Evolutionary conservation across 2,797 vertebrate genomes (phyloP).

Genomic region (Euphonia xanthogaster): DNA sequence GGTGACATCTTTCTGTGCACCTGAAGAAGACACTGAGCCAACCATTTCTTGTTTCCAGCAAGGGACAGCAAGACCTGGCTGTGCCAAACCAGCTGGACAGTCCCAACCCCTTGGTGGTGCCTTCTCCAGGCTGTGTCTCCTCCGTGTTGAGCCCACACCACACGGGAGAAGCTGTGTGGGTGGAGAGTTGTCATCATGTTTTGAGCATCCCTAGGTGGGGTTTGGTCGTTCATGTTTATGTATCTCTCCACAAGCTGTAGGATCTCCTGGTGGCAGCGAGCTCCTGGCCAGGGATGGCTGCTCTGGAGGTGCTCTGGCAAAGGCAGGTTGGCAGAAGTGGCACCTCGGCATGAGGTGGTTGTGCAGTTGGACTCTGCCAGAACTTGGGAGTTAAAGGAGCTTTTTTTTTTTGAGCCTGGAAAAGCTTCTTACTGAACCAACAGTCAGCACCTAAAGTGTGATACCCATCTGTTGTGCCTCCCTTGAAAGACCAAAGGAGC

Average conservation of each 20-base stretch:
- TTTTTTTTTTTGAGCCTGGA: neutral
- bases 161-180: neutral
- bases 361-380: neutral
- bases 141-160: neutral
- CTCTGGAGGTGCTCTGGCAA: neutral
- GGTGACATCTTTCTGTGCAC: neutral
- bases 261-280: neutral
- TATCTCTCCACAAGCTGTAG: neutral
- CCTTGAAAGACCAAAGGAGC: neutral
- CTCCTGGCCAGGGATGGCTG: neutral
- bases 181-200: neutral
- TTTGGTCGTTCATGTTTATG: neutral
- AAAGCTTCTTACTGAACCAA: neutral
- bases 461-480: neutral
- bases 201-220: constrained; percentile 8
- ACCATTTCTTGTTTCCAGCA: neutral
- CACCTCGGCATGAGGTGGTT: neutral
- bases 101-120: neutral
- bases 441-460: neutral
- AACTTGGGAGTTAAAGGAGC: neutral
- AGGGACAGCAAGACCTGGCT: neutral
- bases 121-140: neutral
- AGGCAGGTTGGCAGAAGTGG: neutral
- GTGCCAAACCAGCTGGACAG: neutral
- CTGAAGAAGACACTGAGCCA: neutral